phyloP scores from a whole-genome alignment of 2,888 invertebrate genomes.

The Microchrysa polita region DNA sequence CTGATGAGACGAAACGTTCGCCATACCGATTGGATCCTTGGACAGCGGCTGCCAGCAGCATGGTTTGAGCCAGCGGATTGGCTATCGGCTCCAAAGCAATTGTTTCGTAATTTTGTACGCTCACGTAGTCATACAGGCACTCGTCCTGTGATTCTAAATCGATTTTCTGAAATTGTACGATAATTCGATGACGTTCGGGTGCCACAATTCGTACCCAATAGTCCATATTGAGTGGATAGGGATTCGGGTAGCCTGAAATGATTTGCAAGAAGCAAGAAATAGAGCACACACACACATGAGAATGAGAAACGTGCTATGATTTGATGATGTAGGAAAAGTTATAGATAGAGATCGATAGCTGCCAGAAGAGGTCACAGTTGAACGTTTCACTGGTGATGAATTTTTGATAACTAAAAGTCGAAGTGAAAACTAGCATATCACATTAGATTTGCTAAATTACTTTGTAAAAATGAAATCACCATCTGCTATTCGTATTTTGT shows the following conservation, averaged over 20 bases:
- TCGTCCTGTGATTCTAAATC: slow-evolving; percentile 80
- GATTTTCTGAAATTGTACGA: slow-evolving; percentile 74
- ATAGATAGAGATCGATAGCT: background rate
- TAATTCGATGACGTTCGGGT: slow-evolving; percentile 72
- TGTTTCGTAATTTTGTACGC: slow-evolving; percentile 66
- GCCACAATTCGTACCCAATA: slow-evolving; percentile 75
- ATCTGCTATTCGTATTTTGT: too few species aligned
- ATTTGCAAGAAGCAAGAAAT: background rate
- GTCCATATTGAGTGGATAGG: slow-evolving; percentile 78
- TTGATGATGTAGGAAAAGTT: background rate
- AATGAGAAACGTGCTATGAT: background rate
- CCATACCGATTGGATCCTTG: slow-evolving; percentile 15
- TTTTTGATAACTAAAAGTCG: too few species aligned
- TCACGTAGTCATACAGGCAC: slow-evolving; percentile 82
- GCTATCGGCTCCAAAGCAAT: slow-evolving; percentile 57
- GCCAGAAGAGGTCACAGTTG: too few species aligned
- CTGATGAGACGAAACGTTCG: background rate
- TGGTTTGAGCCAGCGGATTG: slow-evolving; percentile 57
- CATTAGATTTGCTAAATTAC: too few species aligned
- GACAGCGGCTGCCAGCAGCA: slow-evolving; percentile 54
- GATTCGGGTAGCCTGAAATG: slow-evolving; percentile 69
- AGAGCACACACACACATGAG: too few species aligned
- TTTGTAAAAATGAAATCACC: too few species aligned
- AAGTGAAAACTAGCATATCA: too few species aligned
- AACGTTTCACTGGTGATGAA: too few species aligned